Conservation (phyloP, 2,113 vertebrate genomes). For the Caretta caretta region DNA sequence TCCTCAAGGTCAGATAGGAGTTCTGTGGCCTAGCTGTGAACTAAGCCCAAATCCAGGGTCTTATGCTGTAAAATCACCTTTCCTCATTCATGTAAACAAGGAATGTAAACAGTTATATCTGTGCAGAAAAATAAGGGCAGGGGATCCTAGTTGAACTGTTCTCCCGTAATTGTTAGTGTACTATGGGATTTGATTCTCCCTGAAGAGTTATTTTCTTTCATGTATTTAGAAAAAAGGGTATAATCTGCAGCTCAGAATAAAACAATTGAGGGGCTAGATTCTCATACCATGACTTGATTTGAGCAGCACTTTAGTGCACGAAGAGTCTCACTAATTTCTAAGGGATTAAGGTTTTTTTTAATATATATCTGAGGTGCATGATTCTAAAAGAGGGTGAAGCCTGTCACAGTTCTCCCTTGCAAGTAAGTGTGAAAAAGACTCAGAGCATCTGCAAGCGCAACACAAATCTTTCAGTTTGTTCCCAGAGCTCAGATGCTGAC, state of each 20-base stretch:
- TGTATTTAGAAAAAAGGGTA: background rate
- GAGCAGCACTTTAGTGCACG: background rate
- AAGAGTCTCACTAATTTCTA: background rate
- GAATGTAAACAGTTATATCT: background rate
- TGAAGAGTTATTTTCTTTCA: background rate
- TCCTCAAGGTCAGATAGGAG: too few species aligned
- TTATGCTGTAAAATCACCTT: background rate
- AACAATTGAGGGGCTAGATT: background rate
- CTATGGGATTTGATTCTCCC: background rate
- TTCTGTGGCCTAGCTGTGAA: too few species aligned
- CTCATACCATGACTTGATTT: background rate
- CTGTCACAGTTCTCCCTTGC: background rate
- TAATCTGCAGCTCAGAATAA: background rate
- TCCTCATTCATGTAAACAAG: background rate
- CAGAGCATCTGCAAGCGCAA: background rate
- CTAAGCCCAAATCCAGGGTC: background rate
- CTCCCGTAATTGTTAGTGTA: background rate
- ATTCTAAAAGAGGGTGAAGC: background rate
- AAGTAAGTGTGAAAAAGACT: background rate
- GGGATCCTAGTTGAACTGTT: background rate
- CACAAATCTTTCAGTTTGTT: background rate
- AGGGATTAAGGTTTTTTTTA: background rate
- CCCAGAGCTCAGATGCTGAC: background rate
- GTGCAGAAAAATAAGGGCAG: background rate
- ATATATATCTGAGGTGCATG: background rate